Conservation (phyloP, 2,113 vertebrate genomes). For the Micromys minutus region DNA sequence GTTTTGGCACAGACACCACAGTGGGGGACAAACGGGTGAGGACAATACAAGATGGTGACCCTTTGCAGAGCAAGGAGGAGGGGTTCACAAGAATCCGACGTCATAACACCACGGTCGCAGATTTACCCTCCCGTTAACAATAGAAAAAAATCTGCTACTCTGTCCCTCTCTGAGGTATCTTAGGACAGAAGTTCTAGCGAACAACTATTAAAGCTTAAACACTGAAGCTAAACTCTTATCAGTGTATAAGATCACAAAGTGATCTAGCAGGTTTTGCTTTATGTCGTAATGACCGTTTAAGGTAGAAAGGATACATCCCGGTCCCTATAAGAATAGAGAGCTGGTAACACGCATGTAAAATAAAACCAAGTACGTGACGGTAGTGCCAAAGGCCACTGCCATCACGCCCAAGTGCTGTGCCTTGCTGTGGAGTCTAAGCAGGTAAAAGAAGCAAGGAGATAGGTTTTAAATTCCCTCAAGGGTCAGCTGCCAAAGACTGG, state of each 20-base stretch:
- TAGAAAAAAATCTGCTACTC: background rate
- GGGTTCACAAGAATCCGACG: background rate
- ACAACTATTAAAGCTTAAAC: background rate
- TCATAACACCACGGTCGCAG: background rate
- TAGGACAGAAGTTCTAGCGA: background rate
- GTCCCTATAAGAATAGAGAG: background rate
- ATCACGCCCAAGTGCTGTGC: background rate
- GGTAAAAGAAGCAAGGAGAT: background rate
- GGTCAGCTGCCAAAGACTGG: background rate
- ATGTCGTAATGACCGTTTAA: conserved; percentile 18
- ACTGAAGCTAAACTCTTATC: background rate
- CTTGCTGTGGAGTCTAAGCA: background rate
- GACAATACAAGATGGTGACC: background rate
- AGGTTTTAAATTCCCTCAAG: background rate
- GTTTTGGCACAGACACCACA: background rate
- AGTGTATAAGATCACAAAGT: background rate
- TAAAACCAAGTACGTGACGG: background rate
- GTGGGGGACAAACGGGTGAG: background rate
- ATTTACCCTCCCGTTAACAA: background rate
- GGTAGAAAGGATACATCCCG: background rate
- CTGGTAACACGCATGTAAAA: background rate
- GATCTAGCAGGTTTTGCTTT: background rate
- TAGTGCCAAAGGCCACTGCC: background rate
- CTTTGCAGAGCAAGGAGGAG: background rate
- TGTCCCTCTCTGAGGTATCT: background rate